These are phyloP conservation scores for Drosophila ercepeae DNA, from an alignment of 1,140 invertebrate genomes.

Conservation along the genomic window DNA sequence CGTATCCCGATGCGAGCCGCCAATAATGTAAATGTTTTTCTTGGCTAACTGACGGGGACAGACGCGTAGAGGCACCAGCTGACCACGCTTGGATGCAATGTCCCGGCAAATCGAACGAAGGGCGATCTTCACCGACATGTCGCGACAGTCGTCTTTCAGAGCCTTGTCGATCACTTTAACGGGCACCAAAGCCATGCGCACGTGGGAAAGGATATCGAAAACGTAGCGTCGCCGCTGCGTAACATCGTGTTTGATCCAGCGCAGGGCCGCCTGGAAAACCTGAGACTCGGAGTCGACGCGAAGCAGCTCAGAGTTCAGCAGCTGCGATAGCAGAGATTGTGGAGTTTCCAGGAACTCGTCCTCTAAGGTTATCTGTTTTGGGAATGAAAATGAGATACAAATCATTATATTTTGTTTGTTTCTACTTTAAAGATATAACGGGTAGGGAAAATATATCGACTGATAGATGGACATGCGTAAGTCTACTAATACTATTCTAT, in stretches of 20 bases:
- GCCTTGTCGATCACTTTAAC: slow-evolving; percentile 92
- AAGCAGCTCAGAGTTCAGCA: slow-evolving; percentile 94
- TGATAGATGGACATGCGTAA: too few species aligned
- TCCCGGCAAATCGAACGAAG: slow-evolving; percentile 92
- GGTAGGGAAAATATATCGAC: too few species aligned
- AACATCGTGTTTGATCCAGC: slow-evolving; percentile 95
- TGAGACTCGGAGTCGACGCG: slow-evolving; percentile 96
- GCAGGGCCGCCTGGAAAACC: slow-evolving; percentile 95
- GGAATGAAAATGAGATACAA: too few species aligned
- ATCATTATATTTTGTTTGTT: too few species aligned
- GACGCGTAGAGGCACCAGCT: slow-evolving; percentile 89
- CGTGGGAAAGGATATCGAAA: slow-evolving; percentile 93
- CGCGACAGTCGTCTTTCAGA: slow-evolving; percentile 91
- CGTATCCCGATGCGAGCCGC: slow-evolving; percentile 93
- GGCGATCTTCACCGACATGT: slow-evolving; percentile 92
- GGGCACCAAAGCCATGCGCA: slow-evolving; percentile 94
- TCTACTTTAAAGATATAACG: too few species aligned
- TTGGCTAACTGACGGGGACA: slow-evolving; percentile 92
- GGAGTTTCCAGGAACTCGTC: slow-evolving; percentile 96
- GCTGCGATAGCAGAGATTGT: slow-evolving; percentile 90
- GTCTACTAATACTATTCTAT: too few species aligned
- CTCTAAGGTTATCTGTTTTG: slow-evolving; percentile 87
- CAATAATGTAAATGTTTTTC: slow-evolving; percentile 95
- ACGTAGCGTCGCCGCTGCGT: slow-evolving; percentile 91
- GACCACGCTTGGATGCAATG: slow-evolving; percentile 90